phyloP scores from a whole-genome alignment of 2,888 invertebrate species.

The Pachymerium ferrugineum region DNA sequence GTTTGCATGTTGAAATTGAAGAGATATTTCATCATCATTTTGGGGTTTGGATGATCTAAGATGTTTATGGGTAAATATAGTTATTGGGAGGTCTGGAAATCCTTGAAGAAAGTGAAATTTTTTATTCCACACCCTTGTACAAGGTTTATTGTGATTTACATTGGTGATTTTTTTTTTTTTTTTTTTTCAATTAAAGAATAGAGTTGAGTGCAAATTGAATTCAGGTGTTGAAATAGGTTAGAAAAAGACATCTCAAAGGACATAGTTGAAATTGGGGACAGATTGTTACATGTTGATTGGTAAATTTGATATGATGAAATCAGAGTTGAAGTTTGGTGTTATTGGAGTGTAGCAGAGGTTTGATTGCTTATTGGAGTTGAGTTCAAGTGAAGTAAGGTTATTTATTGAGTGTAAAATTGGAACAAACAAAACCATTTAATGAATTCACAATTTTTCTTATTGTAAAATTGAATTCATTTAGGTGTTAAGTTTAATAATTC shows the following conservation, averaged over 20 bases:
- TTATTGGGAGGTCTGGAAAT: not conserved
- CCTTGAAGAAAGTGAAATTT: not conserved
- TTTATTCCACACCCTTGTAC: not conserved
- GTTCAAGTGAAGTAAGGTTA: no score
- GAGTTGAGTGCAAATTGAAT: not conserved
- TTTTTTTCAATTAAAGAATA: not conserved
- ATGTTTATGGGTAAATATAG: not conserved
- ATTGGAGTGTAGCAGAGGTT: no score
- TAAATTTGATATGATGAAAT: not conserved
- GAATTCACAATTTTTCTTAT: no score
- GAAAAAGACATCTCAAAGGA: not conserved
- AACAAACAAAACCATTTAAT: no score
- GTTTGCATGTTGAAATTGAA: not conserved
- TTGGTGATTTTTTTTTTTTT: not conserved
- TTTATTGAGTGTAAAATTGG: no score
- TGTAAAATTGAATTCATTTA: no score
- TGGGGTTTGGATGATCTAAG: not conserved
- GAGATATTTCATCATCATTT: not conserved
- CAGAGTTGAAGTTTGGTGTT: not conserved
- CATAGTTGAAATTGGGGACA: not conserved
- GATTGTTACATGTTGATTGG: not conserved
- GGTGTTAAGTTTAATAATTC: no score
- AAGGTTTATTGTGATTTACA: not conserved
- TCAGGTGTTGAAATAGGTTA: not conserved
- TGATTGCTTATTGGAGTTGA: no score